These are phyloP conservation scores for Pomatostomus ruficeps DNA, from an alignment of 2,113 vertebrate genomes.

Conservation along the genomic window DNA sequence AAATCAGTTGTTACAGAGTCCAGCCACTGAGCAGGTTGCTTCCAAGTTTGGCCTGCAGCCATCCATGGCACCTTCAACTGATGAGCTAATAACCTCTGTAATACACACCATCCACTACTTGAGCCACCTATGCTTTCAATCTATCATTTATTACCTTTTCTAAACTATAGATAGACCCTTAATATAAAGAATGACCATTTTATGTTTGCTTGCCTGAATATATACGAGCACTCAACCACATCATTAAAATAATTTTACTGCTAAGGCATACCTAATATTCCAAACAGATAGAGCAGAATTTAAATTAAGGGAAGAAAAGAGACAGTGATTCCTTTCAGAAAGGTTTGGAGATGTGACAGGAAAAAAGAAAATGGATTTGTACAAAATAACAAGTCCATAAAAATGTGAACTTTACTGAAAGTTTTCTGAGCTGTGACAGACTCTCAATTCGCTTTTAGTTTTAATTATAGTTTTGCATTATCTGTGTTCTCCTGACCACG, in stretches of 20 bases:
- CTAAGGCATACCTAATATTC: slow-evolving; percentile 50
- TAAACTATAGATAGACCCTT: slow-evolving; percentile 35
- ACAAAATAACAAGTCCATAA: slow-evolving; percentile 24
- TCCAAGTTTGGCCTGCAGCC: neutral
- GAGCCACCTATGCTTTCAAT: slow-evolving; percentile 34
- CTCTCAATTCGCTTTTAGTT: neutral
- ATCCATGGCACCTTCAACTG: neutral
- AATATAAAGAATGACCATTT: slow-evolving; percentile 61
- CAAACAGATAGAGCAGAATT: slow-evolving; percentile 43
- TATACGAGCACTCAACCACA: slow-evolving; percentile 39
- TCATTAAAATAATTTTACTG: slow-evolving; percentile 59
- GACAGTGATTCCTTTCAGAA: neutral
- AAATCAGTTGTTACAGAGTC: neutral
- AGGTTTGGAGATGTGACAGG: slow-evolving; percentile 4
- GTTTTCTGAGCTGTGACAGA: neutral
- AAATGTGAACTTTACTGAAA: neutral
- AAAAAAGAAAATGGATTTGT: slow-evolving; percentile 31
- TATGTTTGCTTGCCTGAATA: slow-evolving; percentile 63
- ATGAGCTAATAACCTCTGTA: slow-evolving; percentile 38
- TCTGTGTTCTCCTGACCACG: neutral
- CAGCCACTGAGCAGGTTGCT: neutral
- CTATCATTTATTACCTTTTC: slow-evolving; percentile 44
- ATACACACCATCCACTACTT: neutral
- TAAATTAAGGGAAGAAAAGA: slow-evolving; percentile 4
- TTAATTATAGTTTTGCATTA: neutral